Conservation (phyloP, 2,113 vertebrate species). For the Triplophysa tibetana region DNA sequence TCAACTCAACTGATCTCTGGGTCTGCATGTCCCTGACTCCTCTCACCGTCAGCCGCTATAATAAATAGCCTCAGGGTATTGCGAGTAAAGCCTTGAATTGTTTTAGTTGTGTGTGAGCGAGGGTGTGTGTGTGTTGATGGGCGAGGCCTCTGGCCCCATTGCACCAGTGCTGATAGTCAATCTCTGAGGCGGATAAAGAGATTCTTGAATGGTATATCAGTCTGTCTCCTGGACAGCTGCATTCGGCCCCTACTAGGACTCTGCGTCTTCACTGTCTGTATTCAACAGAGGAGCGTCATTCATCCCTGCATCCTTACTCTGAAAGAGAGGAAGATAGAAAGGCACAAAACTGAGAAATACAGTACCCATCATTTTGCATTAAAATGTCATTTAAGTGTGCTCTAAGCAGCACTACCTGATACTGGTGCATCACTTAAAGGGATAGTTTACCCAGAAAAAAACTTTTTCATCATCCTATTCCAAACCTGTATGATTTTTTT, state of each 20-base stretch:
- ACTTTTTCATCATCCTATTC: too few relatives aligned
- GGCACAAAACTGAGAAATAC: background rate
- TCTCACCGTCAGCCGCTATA: background rate
- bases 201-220: background rate
- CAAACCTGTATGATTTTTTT: too few relatives aligned
- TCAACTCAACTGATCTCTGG: background rate
- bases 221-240: background rate
- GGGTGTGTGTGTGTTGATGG: slow-evolving; percentile 9
- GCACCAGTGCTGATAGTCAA: background rate
- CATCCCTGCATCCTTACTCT: background rate
- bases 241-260: background rate
- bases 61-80: background rate
- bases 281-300: background rate
- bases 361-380: background rate
- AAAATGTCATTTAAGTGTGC: background rate
- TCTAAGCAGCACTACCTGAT: too few relatives aligned
- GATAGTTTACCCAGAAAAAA: too few relatives aligned
- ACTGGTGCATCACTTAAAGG: too few relatives aligned
- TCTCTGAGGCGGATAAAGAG: slow-evolving; percentile 4
- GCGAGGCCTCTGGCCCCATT: background rate
- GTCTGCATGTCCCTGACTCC: background rate
- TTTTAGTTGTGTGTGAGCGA: background rate
- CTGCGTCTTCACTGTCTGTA: background rate
- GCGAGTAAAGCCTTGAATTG: background rate
- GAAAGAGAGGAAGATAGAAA: background rate